Base-by-base conservation (phyloP, 1,140 invertebrate genomes). In the Chlorops oryzae region DNA sequence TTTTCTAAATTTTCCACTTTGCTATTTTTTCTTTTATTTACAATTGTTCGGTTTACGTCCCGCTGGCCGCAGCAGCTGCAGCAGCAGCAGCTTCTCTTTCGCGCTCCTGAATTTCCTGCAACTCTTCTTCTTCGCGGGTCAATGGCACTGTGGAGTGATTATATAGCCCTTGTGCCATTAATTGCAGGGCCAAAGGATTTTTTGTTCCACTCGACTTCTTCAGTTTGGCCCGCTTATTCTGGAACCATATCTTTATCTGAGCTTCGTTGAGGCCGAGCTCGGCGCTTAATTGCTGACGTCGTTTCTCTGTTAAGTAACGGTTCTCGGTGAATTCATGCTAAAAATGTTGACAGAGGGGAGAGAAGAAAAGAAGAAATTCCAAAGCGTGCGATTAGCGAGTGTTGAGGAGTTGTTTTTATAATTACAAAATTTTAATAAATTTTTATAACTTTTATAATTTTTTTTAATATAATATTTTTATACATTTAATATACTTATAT, bases 211-310 rank as follows among this genome's bases (percentile, higher is more conserved):
- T 83, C 2, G 88, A 79, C 67, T 96, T 96, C 78, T 96, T 96
- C 63, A 95, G 87, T 74, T 96, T 96, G 47, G 92, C 92, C 46
- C 93, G 73, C 73, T 95, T 96, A 73, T 96, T 96, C 74, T 96
- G 90, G 72, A 95, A 93, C 85, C 86, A 90, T 58, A 96, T 96
- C 75, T 97, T 97, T 63, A 97, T 96, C 70, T 97, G 93, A 2
- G 89, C 88, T 71, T 97, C 94, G 73, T 95, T 93, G 10, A 97
- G 74, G 15, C 85, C 85, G 22, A 97, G 75, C 61, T 95, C 90
- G 13, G 81, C 76, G 18, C 92, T 90, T 37, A 97, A 76, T 56
- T 89, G 84, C 70, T 92, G 89, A 52, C 94, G 77, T 53, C 93
- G 76, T 58, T 87, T 83, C 65, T 96, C 93, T 0, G 88, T 96